A percentile compares a stretch with the other conserved stretches of the same genome.
Evolutionary conservation across 2,888 invertebrate genomes (phyloP).

Genomic region (Julus scandinavius): DNA sequence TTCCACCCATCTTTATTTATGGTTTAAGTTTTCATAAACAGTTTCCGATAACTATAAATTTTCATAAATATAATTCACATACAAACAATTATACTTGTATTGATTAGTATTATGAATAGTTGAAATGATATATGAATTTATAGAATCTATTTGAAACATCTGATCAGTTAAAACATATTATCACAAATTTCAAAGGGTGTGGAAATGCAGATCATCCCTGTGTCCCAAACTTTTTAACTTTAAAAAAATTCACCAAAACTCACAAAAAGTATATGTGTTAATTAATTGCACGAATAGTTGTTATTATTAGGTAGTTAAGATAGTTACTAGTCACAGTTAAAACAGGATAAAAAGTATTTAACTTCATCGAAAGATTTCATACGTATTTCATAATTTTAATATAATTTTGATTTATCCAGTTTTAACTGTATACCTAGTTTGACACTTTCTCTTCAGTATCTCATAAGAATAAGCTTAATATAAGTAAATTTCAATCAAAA

Average conservation of each 20-base stretch:
- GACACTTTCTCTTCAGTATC: not conserved
- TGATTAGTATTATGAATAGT: too few species aligned
- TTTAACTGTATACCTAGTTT: not conserved
- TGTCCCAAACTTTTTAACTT: constrained; percentile 4
- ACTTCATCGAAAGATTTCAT: not conserved
- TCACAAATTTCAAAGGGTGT: not conserved
- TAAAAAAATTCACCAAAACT: not conserved
- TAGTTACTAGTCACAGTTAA: not conserved
- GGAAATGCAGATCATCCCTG: not conserved
- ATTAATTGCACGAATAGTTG: not conserved
- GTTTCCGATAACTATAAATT: too few species aligned
- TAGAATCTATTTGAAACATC: too few species aligned
- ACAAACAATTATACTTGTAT: too few species aligned
- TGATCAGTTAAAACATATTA: too few species aligned
- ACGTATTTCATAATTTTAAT: too few species aligned
- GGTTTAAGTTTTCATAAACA: too few species aligned
- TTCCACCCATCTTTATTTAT: not conserved
- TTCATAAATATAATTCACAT: too few species aligned
- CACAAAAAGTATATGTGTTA: constrained; percentile 47
- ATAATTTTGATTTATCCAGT: not conserved
- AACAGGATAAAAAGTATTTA: not conserved
- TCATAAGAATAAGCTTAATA: too few species aligned
- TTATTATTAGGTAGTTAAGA: not conserved
- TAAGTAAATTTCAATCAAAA: too few species aligned
- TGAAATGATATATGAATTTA: too few species aligned